These are phyloP conservation scores for Perdita meconis DNA, from an alignment of 2,888 invertebrate species.

Conservation along the genomic window DNA sequence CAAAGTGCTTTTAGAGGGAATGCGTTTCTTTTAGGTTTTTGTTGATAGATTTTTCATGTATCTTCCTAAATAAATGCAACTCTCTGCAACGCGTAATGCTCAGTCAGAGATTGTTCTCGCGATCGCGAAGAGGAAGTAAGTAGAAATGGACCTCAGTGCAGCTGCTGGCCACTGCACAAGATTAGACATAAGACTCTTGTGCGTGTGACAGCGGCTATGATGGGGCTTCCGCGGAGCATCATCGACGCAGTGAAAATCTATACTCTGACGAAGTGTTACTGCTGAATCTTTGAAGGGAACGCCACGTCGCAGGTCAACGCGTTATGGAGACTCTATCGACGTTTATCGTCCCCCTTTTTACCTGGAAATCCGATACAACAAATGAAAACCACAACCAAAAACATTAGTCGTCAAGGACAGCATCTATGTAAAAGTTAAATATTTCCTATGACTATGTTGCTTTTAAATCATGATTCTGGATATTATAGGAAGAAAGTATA, in stretches of 20 bases:
- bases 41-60: not conserved
- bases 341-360: not conserved
- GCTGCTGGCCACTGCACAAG: conserved; percentile 99
- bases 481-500: no score
- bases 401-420: not conserved
- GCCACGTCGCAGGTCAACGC: not conserved
- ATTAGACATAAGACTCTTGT: conserved; percentile 97
- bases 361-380: not conserved
- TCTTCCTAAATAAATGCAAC: no score
- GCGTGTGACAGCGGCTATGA: conserved; percentile 99
- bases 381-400: not conserved
- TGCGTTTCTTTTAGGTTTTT: not conserved
- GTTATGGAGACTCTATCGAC: conserved; percentile 87
- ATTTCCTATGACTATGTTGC: not conserved
- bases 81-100: not conserved
- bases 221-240: conserved; percentile 86
- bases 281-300: conserved; percentile 33
- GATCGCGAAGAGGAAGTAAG: not conserved
- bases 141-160: conserved; percentile 91
- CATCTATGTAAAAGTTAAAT: not conserved
- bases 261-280: conserved; percentile 5
- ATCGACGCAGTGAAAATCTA: conserved; percentile 49
- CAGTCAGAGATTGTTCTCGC: not conserved
- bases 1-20: not conserved
- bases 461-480: no score